phyloP scores from a whole-genome alignment of 2,888 invertebrate genomes.

The Falcaria lacertinaria region DNA sequence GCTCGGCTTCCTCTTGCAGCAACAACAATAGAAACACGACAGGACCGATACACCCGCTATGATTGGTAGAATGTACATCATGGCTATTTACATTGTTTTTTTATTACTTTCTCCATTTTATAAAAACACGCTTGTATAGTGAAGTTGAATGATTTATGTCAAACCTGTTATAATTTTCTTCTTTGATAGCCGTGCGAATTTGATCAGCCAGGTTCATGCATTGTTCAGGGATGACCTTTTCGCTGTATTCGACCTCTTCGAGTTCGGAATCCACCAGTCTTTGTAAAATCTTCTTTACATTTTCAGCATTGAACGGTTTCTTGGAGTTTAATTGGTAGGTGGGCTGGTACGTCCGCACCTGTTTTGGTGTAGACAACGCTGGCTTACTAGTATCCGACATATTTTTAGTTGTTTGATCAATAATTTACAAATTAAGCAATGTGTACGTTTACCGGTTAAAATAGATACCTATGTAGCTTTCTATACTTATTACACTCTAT shows the following conservation, averaged over 20 bases:
- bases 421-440: conserved; percentile 16
- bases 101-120: not conserved
- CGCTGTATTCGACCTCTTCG: conserved; percentile 81
- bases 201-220: conserved; percentile 80
- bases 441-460: no score
- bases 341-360: conserved; percentile 79
- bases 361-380: conserved; percentile 34
- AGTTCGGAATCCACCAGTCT: conserved; percentile 80
- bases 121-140: not conserved
- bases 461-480: no score
- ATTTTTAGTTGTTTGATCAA: conserved; percentile 42
- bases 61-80: conserved; percentile 46
- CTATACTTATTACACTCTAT: no score
- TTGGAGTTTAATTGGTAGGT: conserved; percentile 83
- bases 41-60: conserved; percentile 36
- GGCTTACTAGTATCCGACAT: conserved; percentile 45
- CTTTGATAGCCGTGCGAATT: conserved; percentile 81
- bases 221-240: conserved; percentile 77
- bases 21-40: conserved; percentile 12
- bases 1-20: not conserved
- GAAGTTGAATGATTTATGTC: conserved; percentile 16
- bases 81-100: conserved; percentile 9
- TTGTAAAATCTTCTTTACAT: conserved; percentile 80
- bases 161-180: conserved; percentile 83
- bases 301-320: conserved; percentile 81